Evolutionary conservation across 2,888 invertebrate genomes (phyloP).

Genomic region (Sphaeridia pumilis): DNA sequence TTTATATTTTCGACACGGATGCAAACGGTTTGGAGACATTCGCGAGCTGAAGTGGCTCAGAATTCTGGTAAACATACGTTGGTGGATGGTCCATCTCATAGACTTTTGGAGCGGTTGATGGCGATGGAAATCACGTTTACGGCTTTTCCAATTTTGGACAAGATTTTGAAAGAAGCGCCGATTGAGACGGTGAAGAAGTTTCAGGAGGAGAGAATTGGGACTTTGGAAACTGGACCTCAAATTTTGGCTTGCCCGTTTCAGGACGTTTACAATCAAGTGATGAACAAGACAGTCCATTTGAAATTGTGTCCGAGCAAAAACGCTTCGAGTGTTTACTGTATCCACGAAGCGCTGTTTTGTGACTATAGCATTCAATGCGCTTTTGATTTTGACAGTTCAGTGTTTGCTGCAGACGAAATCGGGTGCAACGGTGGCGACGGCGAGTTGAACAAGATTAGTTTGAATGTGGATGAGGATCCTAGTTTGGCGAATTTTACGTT

Average conservation of each 20-base stretch:
- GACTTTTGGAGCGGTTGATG: not conserved
- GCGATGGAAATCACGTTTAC: conserved; percentile 8
- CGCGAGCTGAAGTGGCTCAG: too few relatives aligned
- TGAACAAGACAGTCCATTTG: not conserved
- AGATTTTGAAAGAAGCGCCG: not conserved
- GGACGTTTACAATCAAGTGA: not conserved
- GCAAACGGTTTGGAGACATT: not conserved
- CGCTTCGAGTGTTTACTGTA: not conserved
- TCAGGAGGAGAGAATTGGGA: too few relatives aligned
- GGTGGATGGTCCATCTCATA: not conserved
- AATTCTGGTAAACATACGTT: too few relatives aligned
- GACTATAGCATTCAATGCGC: conserved; percentile 6
- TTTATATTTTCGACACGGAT: conserved; percentile 1
- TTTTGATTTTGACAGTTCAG: not conserved
- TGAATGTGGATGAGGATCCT: not conserved
- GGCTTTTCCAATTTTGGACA: conserved; percentile 5
- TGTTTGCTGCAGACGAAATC: not conserved
- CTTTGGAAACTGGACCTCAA: not conserved
- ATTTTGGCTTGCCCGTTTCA: not conserved
- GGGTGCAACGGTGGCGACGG: not conserved
- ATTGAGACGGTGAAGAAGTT: not conserved
- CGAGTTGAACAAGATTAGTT: not conserved
- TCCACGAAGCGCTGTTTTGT: conserved; percentile 6
- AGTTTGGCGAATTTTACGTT: not conserved
- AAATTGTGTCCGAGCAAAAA: not conserved